These are phyloP conservation scores for Pterophyllum scalare DNA, from an alignment of 2,113 vertebrate genomes.

Conservation along the genomic window DNA sequence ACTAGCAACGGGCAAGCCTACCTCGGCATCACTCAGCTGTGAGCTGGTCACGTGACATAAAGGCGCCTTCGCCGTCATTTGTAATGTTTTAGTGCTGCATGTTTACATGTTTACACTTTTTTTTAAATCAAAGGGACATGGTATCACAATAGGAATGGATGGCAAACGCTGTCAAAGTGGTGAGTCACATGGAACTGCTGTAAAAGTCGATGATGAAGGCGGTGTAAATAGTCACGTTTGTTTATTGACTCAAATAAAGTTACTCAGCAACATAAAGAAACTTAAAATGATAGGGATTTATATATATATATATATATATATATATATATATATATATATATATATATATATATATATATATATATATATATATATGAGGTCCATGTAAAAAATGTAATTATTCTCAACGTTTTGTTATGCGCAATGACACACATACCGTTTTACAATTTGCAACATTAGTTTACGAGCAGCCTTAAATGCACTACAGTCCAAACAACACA, in stretches of 20 bases:
- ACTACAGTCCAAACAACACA: neutral
- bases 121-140: neutral
- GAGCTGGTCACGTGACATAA: conserved; percentile 66
- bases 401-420: neutral
- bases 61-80: conserved; percentile 38
- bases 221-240: neutral
- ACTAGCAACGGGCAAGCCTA: conserved; percentile 65
- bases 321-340: too few relatives aligned
- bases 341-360: neutral
- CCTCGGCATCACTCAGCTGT: conserved; percentile 73
- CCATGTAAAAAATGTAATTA: too few relatives aligned
- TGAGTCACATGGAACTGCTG: neutral
- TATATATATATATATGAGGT: neutral
- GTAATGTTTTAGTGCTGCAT: neutral
- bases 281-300: neutral
- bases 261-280: neutral
- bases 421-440: neutral
- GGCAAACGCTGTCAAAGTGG: neutral
- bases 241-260: neutral
- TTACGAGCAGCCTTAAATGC: neutral
- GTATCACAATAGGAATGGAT: neutral
- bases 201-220: neutral
- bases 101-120: neutral
- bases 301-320: too few relatives aligned
- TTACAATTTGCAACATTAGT: neutral